These are phyloP conservation scores for Cenopis cana DNA, from an alignment of 2,888 invertebrate genomes.

Conservation along the genomic window DNA sequence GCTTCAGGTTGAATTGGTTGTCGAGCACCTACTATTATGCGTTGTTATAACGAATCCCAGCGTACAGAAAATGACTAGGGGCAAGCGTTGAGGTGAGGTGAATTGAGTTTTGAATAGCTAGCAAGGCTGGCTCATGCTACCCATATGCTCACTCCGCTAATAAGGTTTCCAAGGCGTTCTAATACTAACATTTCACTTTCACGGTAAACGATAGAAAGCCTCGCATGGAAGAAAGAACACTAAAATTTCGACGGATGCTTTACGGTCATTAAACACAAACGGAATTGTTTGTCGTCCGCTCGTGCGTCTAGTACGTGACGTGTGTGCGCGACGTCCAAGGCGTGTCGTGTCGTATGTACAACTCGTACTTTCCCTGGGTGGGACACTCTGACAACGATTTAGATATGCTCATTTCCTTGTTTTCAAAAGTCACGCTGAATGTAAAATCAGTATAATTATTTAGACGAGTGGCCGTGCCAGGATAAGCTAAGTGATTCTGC, in stretches of 20 bases:
- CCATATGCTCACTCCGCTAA: constrained; percentile 55
- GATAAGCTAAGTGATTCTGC: too few species aligned
- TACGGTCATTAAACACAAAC: constrained; percentile 44
- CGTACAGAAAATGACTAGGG: neutral
- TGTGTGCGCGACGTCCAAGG: constrained; percentile 23
- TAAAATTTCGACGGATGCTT: constrained; percentile 42
- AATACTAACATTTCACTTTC: constrained; percentile 59
- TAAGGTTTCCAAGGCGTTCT: constrained; percentile 70
- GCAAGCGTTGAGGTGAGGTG: neutral
- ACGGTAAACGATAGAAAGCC: constrained; percentile 42
- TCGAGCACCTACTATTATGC: too few species aligned
- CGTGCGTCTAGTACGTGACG: constrained; percentile 32
- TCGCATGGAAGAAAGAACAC: constrained; percentile 39
- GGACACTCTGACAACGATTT: constrained; percentile 4
- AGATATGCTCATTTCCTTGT: neutral
- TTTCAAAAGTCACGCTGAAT: neutral
- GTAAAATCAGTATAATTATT: neutral
- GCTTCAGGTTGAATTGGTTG: too few species aligned
- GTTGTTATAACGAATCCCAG: neutral
- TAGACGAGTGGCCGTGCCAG: too few species aligned
- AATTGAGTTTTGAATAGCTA: neutral
- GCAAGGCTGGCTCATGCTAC: constrained; percentile 26
- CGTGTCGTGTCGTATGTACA: neutral
- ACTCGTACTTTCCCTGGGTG: neutral
- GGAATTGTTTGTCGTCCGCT: constrained; percentile 36